Evolutionary conservation across 2,888 invertebrate genomes (phyloP).

Genomic region (Macropis europaea): DNA sequence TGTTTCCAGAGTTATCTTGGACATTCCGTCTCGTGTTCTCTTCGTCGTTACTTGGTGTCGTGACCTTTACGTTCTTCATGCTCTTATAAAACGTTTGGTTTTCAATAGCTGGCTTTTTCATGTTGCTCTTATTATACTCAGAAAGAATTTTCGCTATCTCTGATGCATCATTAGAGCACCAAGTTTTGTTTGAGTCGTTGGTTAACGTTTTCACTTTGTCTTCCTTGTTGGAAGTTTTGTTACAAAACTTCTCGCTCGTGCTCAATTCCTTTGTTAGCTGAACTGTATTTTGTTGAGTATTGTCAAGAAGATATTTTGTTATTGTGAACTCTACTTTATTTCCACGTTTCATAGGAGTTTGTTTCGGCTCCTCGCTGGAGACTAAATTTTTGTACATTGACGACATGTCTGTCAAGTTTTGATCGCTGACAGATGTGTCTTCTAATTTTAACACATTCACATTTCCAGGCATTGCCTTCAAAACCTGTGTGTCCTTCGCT

Average conservation of each 20-base stretch:
- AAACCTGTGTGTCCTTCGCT: conserved; percentile 11
- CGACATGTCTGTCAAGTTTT: conserved; percentile 65
- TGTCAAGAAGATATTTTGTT: conserved; percentile 29
- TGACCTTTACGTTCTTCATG: conserved; percentile 13
- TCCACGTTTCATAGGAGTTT: conserved; percentile 4
- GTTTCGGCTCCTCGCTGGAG: conserved; percentile 31
- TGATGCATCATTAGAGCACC: conserved; percentile 57
- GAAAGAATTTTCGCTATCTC: conserved; percentile 70
- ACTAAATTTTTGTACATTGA: conserved; percentile 64
- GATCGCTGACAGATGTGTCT: conserved; percentile 57
- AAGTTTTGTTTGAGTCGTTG: conserved; percentile 6
- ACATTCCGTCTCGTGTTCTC: neutral
- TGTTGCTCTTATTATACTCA: conserved; percentile 62
- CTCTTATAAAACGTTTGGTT: neutral
- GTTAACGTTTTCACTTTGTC: neutral
- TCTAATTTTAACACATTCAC: conserved; percentile 51
- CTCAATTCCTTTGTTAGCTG: conserved; percentile 5
- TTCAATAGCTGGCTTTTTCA: conserved; percentile 21
- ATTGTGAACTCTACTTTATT: conserved; percentile 26
- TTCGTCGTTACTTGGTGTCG: neutral
- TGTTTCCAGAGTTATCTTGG: neutral
- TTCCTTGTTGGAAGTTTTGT: neutral
- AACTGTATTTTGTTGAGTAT: conserved; percentile 22
- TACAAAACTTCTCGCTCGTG: neutral
- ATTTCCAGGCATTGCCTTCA: conserved; percentile 13